phyloP scores from a whole-genome alignment of 1,140 invertebrate species.

The Drosophila ananassae region DNA sequence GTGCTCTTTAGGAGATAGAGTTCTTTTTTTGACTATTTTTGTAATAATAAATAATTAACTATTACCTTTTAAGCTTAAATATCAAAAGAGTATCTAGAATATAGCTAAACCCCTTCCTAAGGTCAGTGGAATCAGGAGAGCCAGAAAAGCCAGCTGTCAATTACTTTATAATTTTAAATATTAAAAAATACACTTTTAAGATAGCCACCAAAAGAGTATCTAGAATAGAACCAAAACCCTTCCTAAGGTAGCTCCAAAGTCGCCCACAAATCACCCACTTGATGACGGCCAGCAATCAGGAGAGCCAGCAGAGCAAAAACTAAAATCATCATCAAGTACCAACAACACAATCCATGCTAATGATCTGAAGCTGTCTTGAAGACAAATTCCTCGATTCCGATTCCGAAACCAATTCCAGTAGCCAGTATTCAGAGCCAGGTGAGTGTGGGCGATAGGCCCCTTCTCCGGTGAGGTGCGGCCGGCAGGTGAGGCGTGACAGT shows the following conservation, averaged over 20 bases:
- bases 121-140: too few relatives aligned
- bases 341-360: conserved; percentile 39
- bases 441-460: neutral
- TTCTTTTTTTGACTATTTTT: neutral
- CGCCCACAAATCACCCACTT: neutral
- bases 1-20: conserved; percentile 15
- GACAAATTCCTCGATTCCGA: conserved; percentile 1
- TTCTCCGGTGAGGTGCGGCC: conserved; percentile 11
- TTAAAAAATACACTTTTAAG: too few relatives aligned
- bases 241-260: neutral
- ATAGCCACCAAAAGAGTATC: neutral
- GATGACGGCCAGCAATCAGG: neutral
- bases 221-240: neutral
- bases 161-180: too few relatives aligned
- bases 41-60: too few relatives aligned
- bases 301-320: conserved; percentile 11
- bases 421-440: conserved; percentile 37
- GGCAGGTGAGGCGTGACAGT: conserved; percentile 40
- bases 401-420: conserved; percentile 36
- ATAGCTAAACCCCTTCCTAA: too few relatives aligned
- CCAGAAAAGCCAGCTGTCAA: too few relatives aligned
- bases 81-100: too few relatives aligned
- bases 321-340: conserved; percentile 36
- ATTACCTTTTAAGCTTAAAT: neutral
- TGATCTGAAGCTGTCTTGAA: conserved; percentile 32